Conservation (phyloP, 2,888 invertebrate species). For the Diaperis boleti region DNA sequence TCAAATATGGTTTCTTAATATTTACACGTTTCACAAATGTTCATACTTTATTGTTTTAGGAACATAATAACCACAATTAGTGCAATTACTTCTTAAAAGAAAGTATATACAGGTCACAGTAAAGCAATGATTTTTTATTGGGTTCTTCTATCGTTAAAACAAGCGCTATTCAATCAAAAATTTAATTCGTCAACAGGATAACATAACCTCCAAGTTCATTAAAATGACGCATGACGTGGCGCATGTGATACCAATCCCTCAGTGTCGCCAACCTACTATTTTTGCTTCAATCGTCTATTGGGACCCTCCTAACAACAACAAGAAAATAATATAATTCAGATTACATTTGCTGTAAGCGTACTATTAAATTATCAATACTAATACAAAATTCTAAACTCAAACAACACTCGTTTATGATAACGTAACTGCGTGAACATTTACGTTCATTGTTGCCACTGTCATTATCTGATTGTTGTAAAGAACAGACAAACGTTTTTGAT, state of each 20-base stretch:
- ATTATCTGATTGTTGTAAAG: slow-evolving; percentile 36
- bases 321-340: background rate
- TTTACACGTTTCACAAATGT: background rate
- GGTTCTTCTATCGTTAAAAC: too few species aligned
- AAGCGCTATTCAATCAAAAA: too few species aligned
- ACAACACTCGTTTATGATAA: slow-evolving; percentile 22
- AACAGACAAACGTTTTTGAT: slow-evolving; percentile 28
- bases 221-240: too few species aligned
- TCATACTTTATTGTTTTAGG: background rate
- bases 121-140: too few species aligned
- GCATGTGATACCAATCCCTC: too few species aligned
- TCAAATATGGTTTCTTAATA: background rate
- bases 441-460: slow-evolving; percentile 19
- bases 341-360: background rate
- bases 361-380: slow-evolving; percentile 17
- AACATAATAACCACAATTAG: background rate
- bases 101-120: too few species aligned
- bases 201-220: too few species aligned
- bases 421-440: slow-evolving; percentile 30
- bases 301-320: slow-evolving; percentile 1
- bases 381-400: slow-evolving; percentile 26
- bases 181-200: too few species aligned
- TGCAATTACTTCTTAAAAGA: too few species aligned
- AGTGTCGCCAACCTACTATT: too few species aligned
- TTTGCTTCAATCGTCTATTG: too few species aligned